These are phyloP conservation scores for Etia nguti DNA, from an alignment of 2,113 vertebrate species.

Conservation along the genomic window DNA sequence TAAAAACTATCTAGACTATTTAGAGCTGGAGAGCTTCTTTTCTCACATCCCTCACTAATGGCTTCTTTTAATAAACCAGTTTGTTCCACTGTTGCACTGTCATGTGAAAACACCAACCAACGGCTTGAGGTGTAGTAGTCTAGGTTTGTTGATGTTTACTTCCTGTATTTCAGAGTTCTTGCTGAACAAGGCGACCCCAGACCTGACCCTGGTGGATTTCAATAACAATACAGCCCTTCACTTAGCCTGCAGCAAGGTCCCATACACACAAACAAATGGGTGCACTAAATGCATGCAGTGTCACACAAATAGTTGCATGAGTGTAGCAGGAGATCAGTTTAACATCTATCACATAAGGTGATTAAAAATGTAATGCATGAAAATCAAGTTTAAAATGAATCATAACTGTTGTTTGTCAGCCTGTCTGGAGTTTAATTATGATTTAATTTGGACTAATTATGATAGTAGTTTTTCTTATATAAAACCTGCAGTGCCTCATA, in stretches of 20 bases:
- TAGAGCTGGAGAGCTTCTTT: background rate
- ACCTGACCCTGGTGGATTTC: conserved; percentile 87
- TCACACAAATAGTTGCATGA: background rate
- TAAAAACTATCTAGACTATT: background rate
- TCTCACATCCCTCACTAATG: background rate
- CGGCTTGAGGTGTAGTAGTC: background rate
- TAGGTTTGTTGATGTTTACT: conserved; percentile 4
- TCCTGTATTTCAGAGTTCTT: conserved; percentile 80
- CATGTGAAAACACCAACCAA: background rate
- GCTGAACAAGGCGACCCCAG: conserved; percentile 86
- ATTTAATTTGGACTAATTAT: background rate
- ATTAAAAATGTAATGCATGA: background rate
- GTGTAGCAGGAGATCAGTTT: background rate
- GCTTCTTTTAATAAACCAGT: background rate
- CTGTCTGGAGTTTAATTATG: background rate
- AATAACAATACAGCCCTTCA: conserved; percentile 97
- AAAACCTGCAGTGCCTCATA: background rate
- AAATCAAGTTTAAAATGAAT: background rate
- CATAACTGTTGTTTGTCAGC: background rate
- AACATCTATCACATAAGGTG: background rate
- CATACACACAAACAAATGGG: background rate
- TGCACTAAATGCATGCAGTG: background rate
- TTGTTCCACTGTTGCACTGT: background rate
- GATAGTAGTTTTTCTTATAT: background rate
- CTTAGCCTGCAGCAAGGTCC: conserved; percentile 95